phyloP scores from a whole-genome alignment of 1,140 invertebrate genomes.

The Galendromus occidentalis region DNA sequence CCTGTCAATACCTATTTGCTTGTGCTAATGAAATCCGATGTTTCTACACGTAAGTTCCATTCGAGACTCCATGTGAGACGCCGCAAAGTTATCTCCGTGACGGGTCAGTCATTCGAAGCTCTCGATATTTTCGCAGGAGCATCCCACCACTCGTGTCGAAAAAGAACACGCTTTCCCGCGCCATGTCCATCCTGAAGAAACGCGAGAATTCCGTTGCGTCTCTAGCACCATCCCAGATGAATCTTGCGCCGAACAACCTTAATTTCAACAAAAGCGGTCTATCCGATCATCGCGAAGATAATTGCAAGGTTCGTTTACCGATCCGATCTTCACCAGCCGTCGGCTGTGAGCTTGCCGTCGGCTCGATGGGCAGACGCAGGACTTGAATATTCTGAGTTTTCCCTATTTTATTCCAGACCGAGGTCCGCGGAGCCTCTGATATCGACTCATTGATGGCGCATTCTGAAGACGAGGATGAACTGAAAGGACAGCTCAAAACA shows the following conservation, averaged over 20 bases:
- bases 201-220: not conserved
- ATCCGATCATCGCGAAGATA: too few species aligned
- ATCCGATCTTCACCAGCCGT: too few species aligned
- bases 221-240: not conserved
- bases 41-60: conserved; percentile 74
- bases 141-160: not conserved
- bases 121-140: not conserved
- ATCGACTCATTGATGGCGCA: not conserved
- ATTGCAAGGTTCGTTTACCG: too few species aligned
- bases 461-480: not conserved
- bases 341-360: too few species aligned
- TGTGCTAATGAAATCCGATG: conserved; percentile 90
- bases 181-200: conserved; percentile 6
- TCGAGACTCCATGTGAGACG: too few species aligned
- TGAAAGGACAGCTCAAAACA: not conserved
- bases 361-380: too few species aligned
- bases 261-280: not conserved
- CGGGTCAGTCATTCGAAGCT: too few species aligned
- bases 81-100: too few species aligned
- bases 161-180: not conserved
- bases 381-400: too few species aligned
- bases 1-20: conserved; percentile 82
- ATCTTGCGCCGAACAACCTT: not conserved
- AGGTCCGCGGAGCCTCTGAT: not conserved
- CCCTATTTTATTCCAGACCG: not conserved